Base-by-base conservation (phyloP, 2,113 vertebrate species). In the Naja naja region DNA sequence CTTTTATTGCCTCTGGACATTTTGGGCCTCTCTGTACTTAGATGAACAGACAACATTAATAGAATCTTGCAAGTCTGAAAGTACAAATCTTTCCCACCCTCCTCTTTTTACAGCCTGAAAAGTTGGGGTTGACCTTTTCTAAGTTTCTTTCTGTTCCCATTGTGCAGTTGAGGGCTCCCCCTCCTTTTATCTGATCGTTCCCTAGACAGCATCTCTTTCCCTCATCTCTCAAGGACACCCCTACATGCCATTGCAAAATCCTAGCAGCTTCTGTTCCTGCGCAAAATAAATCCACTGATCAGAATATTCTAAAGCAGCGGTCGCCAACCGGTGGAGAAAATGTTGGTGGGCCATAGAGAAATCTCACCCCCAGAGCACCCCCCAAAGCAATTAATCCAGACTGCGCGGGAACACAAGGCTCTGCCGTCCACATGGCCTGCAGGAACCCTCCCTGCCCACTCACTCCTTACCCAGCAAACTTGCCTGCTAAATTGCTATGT, bases 1-100 rank as follows among this genome's bases (percentile, higher is more conserved):
- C 87, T 22, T 55, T 45, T 10, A 92, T 0, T 30, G 45, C 39
- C 45, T 64, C 34, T 74, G 49, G 1, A 7, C 1, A 43, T 74
- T 88, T 0, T 92, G 55, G 0, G 3, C 92, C 91, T 91, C 93
- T 45, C 92, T 49, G 96, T 95, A 87, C 60, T 94, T 90, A 96
- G 93, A 97, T 96, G 96, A 93, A 49, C 97, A 96, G 94, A 97
- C 94, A 94, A 8, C 8, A 96, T 64, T 69, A 69, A 69, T 69
- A 69, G 64, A 69, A 69, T n/a, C 30, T 69, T 69, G 64, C 30
- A 69, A n/a, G 64, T 69, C 64, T 69, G 30, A n/a, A 69, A 69
- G 64, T n/a, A 69, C 64, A 69, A 69, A 69, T 6, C 64, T 34
- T n/a, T 14, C 4, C 7, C 11, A 49, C 27, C 30, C 30, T 16